Conservation (phyloP, 1,140 invertebrate species). For the Berghia stephanieae region DNA sequence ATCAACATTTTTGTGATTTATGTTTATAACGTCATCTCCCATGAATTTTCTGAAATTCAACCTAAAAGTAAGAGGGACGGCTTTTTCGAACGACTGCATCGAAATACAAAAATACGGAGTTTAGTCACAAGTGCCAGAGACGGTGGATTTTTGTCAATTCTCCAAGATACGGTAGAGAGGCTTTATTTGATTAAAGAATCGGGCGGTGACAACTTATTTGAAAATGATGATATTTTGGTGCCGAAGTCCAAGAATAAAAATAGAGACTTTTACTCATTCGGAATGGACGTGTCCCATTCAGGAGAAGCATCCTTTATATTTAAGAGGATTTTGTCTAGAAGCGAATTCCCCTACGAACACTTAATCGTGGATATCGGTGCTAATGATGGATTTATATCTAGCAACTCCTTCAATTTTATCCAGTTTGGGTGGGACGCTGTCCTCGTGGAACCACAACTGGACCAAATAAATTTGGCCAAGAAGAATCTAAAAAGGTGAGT, state of each 20-base stretch:
- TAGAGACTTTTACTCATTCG: slow-evolving; percentile 37
- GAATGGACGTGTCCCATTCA: slow-evolving; percentile 52
- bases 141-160: slow-evolving; percentile 41
- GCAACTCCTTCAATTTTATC: slow-evolving; percentile 62
- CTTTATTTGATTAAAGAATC: slow-evolving; percentile 38
- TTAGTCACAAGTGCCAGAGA: slow-evolving; percentile 29
- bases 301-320: slow-evolving; percentile 49
- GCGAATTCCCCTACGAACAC: slow-evolving; percentile 28
- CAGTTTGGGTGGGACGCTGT: slow-evolving; percentile 58
- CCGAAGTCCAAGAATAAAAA: not conserved
- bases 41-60: slow-evolving; percentile 28
- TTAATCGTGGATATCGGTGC: slow-evolving; percentile 59
- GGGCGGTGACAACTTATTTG: not conserved
- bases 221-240: not conserved
- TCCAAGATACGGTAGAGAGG: slow-evolving; percentile 45
- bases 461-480: slow-evolving; percentile 44
- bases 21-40: slow-evolving; percentile 17
- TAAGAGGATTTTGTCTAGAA: slow-evolving; percentile 37
- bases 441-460: slow-evolving; percentile 52
- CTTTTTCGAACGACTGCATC: not conserved
- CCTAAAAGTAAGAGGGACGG: slow-evolving; percentile 21
- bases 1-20: slow-evolving; percentile 42
- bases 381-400: slow-evolving; percentile 59
- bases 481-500: slow-evolving; percentile 48
- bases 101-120: not conserved